Conservation (phyloP, 2,888 invertebrate species). For the Lamellibrachia columna region DNA sequence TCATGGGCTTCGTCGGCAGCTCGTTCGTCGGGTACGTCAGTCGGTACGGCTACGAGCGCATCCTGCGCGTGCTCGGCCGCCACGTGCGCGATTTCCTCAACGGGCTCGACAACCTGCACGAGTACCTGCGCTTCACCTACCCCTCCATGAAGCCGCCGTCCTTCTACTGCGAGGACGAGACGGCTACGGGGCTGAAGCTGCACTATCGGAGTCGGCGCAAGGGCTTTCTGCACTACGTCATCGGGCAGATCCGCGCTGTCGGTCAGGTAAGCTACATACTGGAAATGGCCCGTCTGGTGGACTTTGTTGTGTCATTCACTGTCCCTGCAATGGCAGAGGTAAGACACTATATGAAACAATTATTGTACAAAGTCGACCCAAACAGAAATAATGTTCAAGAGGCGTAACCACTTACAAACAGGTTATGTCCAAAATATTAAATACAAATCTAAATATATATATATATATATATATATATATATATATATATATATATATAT, state of each 20-base stretch:
- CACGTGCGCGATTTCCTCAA: constrained; percentile 96
- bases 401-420: no score
- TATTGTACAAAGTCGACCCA: no score
- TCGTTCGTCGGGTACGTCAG: constrained; percentile 91
- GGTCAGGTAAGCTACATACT: not conserved
- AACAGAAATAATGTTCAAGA: no score
- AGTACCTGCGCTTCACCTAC: constrained; percentile 95
- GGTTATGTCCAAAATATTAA: no score
- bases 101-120: constrained; percentile 93
- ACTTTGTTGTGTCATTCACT: not conserved
- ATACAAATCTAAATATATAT: no score
- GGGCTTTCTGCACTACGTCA: constrained; percentile 95
- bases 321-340: not conserved
- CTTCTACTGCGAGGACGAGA: constrained; percentile 96
- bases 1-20: constrained; percentile 94
- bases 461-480: no score
- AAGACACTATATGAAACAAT: no score
- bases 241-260: constrained; percentile 92
- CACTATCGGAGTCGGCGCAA: constrained; percentile 77
- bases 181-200: constrained; percentile 87
- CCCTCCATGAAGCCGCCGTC: constrained; percentile 90
- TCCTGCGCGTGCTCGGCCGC: constrained; percentile 73
- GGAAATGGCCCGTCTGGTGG: no score
- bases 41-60: constrained; percentile 89
- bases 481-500: no score